Percentiles rank a stretch among this genome's conserved stretches.
Conservation (phyloP, 1,140 invertebrate genomes). For the Fopius arisanus region DNA sequence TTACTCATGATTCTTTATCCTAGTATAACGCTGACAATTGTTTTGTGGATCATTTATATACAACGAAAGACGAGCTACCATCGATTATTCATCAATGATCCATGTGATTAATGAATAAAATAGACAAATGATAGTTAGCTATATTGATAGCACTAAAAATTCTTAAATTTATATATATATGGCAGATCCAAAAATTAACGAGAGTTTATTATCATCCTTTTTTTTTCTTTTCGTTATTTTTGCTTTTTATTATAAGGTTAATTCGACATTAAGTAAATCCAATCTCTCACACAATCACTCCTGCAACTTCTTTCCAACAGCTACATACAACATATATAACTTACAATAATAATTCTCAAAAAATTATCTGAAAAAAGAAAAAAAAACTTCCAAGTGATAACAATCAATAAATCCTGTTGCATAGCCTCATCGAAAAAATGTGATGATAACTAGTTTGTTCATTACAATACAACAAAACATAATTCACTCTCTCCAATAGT, state of each 20-base stretch:
- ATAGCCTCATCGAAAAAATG: constrained; percentile 14
- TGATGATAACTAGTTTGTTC: constrained; percentile 13
- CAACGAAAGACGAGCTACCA: constrained; percentile 42
- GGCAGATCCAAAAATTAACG: constrained; percentile 49
- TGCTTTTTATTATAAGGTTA: constrained; percentile 29
- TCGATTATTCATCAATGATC: constrained; percentile 13
- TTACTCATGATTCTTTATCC: constrained; percentile 42
- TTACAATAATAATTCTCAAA: constrained; percentile 47
- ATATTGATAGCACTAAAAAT: constrained; percentile 39
- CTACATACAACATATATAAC: constrained; percentile 44
- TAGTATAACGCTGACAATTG: background rate
- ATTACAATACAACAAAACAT: constrained; percentile 19
- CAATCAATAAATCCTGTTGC: constrained; percentile 38
- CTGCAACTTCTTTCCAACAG: constrained; percentile 3
- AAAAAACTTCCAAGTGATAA: constrained; percentile 34
- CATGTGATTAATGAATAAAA: constrained; percentile 33
- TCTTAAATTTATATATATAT: constrained; percentile 52
- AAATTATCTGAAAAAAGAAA: constrained; percentile 17
- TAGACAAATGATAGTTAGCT: constrained; percentile 17
- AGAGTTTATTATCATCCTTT: constrained; percentile 37
- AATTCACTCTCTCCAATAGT: constrained; percentile 24
- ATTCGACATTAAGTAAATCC: constrained; percentile 49
- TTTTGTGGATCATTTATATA: constrained; percentile 33
- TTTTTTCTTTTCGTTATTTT: constrained; percentile 19
- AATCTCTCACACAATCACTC: constrained; percentile 47